These are phyloP conservation scores for Myrmecobius fasciatus DNA, from an alignment of 2,113 vertebrate species.

Conservation along the genomic window DNA sequence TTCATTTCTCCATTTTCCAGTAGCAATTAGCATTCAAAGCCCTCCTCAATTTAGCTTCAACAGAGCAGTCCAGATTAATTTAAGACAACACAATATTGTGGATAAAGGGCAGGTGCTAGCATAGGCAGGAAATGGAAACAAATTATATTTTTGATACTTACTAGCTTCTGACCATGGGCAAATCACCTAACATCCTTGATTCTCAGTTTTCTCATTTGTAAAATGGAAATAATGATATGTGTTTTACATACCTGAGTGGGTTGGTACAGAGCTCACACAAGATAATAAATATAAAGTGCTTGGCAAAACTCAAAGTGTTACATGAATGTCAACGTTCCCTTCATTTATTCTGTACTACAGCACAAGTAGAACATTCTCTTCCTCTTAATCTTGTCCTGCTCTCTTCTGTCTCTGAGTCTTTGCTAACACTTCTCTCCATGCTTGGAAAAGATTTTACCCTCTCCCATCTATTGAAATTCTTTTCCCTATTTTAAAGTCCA, in stretches of 20 bases:
- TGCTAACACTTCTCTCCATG: neutral
- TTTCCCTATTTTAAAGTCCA: neutral
- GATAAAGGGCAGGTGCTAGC: neutral
- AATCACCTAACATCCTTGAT: neutral
- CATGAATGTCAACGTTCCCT: neutral
- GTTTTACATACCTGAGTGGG: neutral
- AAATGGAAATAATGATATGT: too few relatives aligned
- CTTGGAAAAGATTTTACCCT: neutral
- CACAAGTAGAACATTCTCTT: neutral
- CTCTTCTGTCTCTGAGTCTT: neutral
- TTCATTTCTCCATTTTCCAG: neutral
- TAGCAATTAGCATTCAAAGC: neutral
- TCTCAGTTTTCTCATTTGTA: conserved; percentile 34
- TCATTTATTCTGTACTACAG: fast-evolving
- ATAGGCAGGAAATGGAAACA: fast-evolving
- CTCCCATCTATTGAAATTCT: neutral
- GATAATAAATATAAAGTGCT: neutral
- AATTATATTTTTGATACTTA: neutral
- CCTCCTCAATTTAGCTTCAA: neutral
- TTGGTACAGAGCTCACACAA: neutral
- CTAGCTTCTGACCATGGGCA: neutral
- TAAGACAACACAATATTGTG: neutral
- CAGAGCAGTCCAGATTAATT: neutral
- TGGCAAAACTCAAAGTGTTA: neutral
- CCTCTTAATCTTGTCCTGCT: neutral